Evolutionary conservation across 2,888 invertebrate species (phyloP).

Genomic region (Julus scanicus): DNA sequence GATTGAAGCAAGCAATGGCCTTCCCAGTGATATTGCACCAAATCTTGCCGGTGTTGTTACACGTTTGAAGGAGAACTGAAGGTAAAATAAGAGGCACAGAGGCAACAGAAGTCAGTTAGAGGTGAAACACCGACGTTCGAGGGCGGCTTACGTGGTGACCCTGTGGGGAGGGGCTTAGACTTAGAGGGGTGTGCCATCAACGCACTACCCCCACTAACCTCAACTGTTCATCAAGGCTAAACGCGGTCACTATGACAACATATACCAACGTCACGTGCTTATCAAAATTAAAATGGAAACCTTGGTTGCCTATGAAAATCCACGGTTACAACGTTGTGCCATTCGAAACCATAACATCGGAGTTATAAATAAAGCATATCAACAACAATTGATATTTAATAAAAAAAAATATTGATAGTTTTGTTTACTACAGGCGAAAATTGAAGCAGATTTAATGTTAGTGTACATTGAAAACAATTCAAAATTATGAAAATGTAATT

Average conservation of each 20-base stretch:
- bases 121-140: slow-evolving; percentile 46
- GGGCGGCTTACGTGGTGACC: slow-evolving; percentile 16
- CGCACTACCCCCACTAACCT: not conserved
- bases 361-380: not conserved
- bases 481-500: no score
- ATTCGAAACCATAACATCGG: not conserved
- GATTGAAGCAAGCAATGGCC: slow-evolving; percentile 47
- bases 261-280: not conserved
- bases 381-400: not conserved
- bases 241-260: slow-evolving; percentile 5
- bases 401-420: no score
- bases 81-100: slow-evolving; percentile 46
- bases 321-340: not conserved
- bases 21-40: slow-evolving; percentile 47
- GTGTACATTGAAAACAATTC: no score
- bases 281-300: slow-evolving; percentile 5
- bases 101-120: slow-evolving; percentile 51
- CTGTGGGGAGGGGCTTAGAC: not conserved
- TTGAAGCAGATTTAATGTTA: no score
- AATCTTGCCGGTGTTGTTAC: slow-evolving; percentile 48
- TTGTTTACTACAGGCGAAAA: not conserved
- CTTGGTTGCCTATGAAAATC: not conserved
- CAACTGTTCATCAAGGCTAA: not conserved
- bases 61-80: slow-evolving; percentile 50
- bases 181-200: not conserved